Conservation (phyloP, 2,888 invertebrate genomes). For the Neelides folsomi region DNA sequence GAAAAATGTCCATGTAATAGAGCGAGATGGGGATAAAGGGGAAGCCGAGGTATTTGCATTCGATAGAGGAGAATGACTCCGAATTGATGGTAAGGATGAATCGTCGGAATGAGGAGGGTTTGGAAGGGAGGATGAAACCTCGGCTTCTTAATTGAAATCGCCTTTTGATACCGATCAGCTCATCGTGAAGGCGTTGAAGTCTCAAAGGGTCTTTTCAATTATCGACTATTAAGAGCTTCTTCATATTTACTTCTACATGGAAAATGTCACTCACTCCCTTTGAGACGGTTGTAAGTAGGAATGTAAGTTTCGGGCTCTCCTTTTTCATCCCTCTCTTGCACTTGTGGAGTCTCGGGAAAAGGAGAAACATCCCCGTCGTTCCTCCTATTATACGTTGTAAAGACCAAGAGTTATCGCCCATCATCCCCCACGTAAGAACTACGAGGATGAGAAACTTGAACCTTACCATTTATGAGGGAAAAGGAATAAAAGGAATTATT, state of each 20-base stretch:
- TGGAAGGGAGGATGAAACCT: conserved; percentile 5
- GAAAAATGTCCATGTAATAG: not conserved
- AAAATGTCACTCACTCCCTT: conserved; percentile 13
- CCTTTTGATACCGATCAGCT: conserved; percentile 15
- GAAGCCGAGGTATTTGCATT: conserved; percentile 4
- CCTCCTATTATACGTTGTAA: too few species aligned
- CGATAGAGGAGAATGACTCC: conserved; percentile 4
- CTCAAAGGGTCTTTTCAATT: conserved; percentile 19
- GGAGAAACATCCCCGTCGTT: not conserved
- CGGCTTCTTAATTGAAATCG: conserved; percentile 20
- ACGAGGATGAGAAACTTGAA: conserved; percentile 2
- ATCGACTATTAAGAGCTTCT: conserved; percentile 20
- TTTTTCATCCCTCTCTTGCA: not conserved
- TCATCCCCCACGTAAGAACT: not conserved
- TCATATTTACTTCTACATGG: conserved; percentile 14
- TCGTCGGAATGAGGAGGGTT: conserved; percentile 3
- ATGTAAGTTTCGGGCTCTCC: not conserved
- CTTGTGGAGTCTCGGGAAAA: not conserved
- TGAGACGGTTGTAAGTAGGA: not conserved
- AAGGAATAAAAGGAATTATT: conserved; percentile 1
- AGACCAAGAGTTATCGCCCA: too few species aligned
- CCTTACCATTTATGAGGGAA: not conserved
- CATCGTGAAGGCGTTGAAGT: conserved; percentile 18
- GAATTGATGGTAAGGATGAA: not conserved
- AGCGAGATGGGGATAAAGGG: conserved; percentile 1